Conservation (phyloP, 2,888 invertebrate genomes). For the Thymelicus sylvestris region DNA sequence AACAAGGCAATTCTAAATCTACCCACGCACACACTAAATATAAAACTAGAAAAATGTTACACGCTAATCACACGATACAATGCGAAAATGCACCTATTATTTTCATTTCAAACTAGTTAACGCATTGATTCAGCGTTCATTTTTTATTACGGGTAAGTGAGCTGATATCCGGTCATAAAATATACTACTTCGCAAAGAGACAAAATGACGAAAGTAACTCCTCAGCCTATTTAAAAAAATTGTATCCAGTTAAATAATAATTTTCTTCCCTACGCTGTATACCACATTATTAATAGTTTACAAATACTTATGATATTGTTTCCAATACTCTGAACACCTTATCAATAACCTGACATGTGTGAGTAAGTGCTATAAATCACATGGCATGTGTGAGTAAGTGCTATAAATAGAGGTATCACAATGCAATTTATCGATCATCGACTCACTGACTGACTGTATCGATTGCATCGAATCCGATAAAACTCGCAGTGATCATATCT, state of each 20-base stretch:
- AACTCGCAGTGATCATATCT: not conserved
- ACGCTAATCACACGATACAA: not conserved
- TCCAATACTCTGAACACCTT: not conserved
- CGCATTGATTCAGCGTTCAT: too few relatives aligned
- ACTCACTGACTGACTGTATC: not conserved
- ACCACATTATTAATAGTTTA: too few relatives aligned
- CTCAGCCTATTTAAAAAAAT: too few relatives aligned
- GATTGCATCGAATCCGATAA: not conserved
- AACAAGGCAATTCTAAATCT: constrained; percentile 1
- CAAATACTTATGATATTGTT: too few relatives aligned
- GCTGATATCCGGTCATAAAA: too few relatives aligned
- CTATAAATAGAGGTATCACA: constrained; percentile 30
- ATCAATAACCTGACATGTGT: constrained; percentile 4
- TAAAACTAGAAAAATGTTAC: constrained; percentile 4
- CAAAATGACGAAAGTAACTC: too few relatives aligned
- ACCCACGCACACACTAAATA: not conserved
- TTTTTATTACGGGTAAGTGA: too few relatives aligned
- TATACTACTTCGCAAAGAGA: too few relatives aligned
- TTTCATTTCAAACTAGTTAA: too few relatives aligned
- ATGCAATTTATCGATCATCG: constrained; percentile 15
- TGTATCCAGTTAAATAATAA: too few relatives aligned
- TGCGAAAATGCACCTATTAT: too few relatives aligned
- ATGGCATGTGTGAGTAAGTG: not conserved
- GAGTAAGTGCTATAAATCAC: constrained; percentile 21
- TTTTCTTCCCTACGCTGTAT: too few relatives aligned